Evolutionary conservation across 2,797 vertebrate species (phyloP).

Genomic region (Premnoplex brunnescens): DNA sequence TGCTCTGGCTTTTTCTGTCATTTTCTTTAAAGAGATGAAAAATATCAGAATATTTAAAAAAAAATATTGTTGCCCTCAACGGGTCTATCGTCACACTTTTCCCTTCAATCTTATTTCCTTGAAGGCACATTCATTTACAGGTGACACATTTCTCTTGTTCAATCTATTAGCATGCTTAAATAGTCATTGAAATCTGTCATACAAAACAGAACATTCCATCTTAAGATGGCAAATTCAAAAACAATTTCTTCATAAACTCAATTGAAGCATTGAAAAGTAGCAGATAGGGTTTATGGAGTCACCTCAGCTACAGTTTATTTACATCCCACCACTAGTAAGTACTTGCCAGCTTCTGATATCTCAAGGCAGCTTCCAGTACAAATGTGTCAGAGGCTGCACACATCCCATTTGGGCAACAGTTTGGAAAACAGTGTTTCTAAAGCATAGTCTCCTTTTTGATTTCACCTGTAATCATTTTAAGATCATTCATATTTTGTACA

Average conservation of each 20-base stretch:
- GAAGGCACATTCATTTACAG: not conserved
- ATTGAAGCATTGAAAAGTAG: not conserved
- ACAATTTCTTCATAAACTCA: not conserved
- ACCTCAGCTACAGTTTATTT: not conserved
- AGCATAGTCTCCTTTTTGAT: not conserved
- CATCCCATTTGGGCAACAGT: not conserved
- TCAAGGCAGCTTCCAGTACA: not conserved
- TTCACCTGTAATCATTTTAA: not conserved
- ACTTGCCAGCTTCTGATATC: not conserved
- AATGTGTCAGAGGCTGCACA: not conserved
- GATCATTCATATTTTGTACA: not conserved
- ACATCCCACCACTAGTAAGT: not conserved
- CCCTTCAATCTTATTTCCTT: not conserved
- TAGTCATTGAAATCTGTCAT: not conserved
- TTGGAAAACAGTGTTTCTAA: not conserved
- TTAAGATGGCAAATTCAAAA: not conserved
- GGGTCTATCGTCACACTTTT: not conserved
- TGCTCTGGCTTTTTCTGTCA: not conserved
- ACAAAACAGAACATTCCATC: not conserved
- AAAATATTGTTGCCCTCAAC: not conserved
- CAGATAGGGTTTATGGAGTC: rapidly evolving
- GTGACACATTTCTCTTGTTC: not conserved
- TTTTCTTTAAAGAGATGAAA: not conserved
- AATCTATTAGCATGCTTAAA: not conserved
- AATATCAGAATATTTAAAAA: not conserved